A percentile compares a stretch with the other conserved stretches of the same genome.
Conservation (phyloP, 2,888 invertebrate genomes). For the Drosophila mayaguana region DNA sequence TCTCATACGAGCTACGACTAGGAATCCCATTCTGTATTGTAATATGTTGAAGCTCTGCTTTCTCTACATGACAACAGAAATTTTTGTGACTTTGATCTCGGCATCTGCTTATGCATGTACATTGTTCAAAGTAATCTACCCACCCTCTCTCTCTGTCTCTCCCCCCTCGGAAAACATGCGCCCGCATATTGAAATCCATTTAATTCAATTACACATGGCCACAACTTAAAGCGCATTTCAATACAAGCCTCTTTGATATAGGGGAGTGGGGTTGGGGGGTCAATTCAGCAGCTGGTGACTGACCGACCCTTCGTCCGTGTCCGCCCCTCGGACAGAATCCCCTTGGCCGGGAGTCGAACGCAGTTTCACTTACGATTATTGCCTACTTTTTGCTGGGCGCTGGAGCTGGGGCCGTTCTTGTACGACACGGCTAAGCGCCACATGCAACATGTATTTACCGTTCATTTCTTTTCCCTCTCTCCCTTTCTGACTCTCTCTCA, state of each 20-base stretch:
- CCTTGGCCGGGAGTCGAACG: conserved; percentile 31
- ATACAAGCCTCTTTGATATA: conserved; percentile 39
- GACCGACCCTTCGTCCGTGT: conserved; percentile 12
- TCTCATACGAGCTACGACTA: not conserved
- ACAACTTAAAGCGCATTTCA: conserved; percentile 76
- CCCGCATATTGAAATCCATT: conserved; percentile 80
- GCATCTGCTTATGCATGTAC: conserved; percentile 52
- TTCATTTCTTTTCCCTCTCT: conserved; percentile 32
- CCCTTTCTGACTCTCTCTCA: not conserved
- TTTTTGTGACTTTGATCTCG: conserved; percentile 39
- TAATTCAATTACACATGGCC: conserved; percentile 76
- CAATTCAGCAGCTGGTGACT: conserved; percentile 56
- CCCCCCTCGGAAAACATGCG: conserved; percentile 56
- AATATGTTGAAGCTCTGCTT: conserved; percentile 10
- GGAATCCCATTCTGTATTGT: not conserved
- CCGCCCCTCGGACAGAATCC: conserved; percentile 4
- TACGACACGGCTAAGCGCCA: conserved; percentile 75
- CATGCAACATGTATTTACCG: conserved; percentile 77
- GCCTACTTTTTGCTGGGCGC: conserved; percentile 55
- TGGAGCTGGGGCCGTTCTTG: conserved; percentile 56
- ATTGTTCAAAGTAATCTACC: conserved; percentile 24
- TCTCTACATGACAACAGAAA: conserved; percentile 2
- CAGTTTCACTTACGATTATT: conserved; percentile 80
- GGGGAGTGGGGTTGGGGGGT: not conserved
- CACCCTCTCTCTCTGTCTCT: not conserved